Conservation (phyloP, 2,888 invertebrate genomes). For the Drosophila melanosoma region DNA sequence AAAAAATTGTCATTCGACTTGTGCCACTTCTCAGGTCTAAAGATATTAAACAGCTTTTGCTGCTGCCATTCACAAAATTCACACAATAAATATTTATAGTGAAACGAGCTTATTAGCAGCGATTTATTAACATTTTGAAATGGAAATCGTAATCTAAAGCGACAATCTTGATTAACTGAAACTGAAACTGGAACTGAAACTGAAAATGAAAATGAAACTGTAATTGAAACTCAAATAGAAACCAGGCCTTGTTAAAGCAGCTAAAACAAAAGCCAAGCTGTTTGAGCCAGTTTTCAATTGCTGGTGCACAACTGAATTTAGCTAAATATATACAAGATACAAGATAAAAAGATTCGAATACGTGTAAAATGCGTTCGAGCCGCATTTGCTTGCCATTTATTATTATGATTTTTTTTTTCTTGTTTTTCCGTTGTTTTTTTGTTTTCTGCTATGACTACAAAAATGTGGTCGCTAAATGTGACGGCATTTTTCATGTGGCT, state of each 20-base stretch:
- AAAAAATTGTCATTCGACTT: conserved; percentile 47
- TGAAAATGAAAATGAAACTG: conserved; percentile 32
- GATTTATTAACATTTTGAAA: conserved; percentile 69
- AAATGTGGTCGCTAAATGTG: conserved; percentile 50
- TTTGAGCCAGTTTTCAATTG: conserved; percentile 47
- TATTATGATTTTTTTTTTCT: background rate
- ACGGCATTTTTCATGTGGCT: conserved; percentile 52
- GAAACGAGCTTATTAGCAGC: conserved; percentile 63
- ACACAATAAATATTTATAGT: conserved; percentile 61
- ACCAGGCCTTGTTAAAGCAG: conserved; percentile 30
- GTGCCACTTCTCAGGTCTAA: conserved; percentile 49
- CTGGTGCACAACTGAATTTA: conserved; percentile 19
- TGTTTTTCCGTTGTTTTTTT: background rate
- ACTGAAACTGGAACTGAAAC: conserved; percentile 36
- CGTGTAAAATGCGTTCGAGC: conserved; percentile 48
- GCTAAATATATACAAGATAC: conserved; percentile 36
- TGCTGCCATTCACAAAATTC: conserved; percentile 47
- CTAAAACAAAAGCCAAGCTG: conserved; percentile 43
- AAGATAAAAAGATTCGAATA: conserved; percentile 40
- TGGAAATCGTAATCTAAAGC: conserved; percentile 70
- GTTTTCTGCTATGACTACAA: conserved; percentile 23
- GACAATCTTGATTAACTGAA: conserved; percentile 64
- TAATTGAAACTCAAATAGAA: conserved; percentile 30
- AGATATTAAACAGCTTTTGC: conserved; percentile 20
- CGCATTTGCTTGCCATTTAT: conserved; percentile 32